phyloP scores from a whole-genome alignment of 2,797 vertebrate species.

The Scarus forsteni region DNA sequence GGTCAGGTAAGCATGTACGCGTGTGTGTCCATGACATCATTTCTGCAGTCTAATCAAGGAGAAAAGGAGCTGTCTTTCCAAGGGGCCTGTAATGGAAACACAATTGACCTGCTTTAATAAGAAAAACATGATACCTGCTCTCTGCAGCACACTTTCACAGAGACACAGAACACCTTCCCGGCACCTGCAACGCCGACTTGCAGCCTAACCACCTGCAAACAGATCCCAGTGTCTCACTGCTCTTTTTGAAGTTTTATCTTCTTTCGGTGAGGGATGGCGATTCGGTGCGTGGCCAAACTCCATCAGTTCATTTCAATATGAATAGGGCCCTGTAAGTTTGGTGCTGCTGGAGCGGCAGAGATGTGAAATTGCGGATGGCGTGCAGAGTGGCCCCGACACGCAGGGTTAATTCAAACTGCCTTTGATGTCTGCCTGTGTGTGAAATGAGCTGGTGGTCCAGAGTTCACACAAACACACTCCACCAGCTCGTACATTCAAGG shows the following conservation, averaged over 20 bases:
- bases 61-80: constrained; percentile 61
- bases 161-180: constrained; percentile 62
- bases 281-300: constrained; percentile 68
- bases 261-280: constrained; percentile 69
- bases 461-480: constrained; percentile 64
- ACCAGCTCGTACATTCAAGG: constrained; percentile 22
- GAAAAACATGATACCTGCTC: constrained; percentile 67
- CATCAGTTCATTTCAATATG: constrained; percentile 86
- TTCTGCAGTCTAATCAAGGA: constrained; percentile 66
- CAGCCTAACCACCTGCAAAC: constrained; percentile 57
- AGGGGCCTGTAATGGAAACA: constrained; percentile 65
- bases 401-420: constrained; percentile 83
- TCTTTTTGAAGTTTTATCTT: constrained; percentile 86
- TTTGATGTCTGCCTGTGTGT: constrained; percentile 86
- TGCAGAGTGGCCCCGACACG: constrained; percentile 74
- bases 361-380: constrained; percentile 83
- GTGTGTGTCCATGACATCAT: constrained; percentile 54
- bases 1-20: not conserved
- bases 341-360: constrained; percentile 71
- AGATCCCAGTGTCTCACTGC: constrained; percentile 55
- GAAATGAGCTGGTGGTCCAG: constrained; percentile 85
- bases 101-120: constrained; percentile 73
- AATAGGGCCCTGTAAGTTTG: constrained; percentile 77
- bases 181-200: constrained; percentile 30
- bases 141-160: constrained; percentile 64